Percentiles rank a stretch among this genome's conserved stretches.
Evolutionary conservation across 2,888 invertebrate species (phyloP).

Genomic region (Ormyrus pomaceus): DNA sequence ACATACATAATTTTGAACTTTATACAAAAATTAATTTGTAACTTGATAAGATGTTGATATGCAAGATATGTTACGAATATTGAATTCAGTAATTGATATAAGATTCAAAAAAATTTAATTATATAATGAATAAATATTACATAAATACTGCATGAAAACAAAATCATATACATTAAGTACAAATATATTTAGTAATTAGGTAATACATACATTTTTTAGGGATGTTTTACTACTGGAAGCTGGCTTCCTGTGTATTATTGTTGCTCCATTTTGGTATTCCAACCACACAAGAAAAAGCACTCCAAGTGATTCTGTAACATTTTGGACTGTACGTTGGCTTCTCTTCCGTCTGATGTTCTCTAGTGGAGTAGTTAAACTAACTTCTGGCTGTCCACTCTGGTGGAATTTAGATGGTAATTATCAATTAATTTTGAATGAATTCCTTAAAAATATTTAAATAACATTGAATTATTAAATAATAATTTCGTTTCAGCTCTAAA

Average conservation of each 20-base stretch:
- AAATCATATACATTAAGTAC: background rate
- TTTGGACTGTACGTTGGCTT: conserved; percentile 85
- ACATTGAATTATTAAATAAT: background rate
- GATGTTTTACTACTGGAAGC: conserved; percentile 85
- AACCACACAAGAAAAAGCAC: conserved; percentile 74
- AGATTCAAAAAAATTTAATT: conserved; percentile 14
- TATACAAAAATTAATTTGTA: conserved; percentile 57
- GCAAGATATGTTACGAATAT: conserved; percentile 21
- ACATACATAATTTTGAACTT: background rate
- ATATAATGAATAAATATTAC: background rate
- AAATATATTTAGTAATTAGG: background rate
- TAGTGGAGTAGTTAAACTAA: conserved; percentile 84
- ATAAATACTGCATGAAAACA: conserved; percentile 1
- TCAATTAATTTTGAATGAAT: conserved; percentile 21
- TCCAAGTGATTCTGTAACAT: conserved; percentile 78
- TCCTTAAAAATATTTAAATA: background rate
- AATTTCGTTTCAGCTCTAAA: conserved; percentile 77
- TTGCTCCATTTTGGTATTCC: conserved; percentile 80
- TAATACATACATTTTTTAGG: conserved; percentile 73
- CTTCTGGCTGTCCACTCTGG: conserved; percentile 85
- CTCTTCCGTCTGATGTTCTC: conserved; percentile 85
- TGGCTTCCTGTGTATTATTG: conserved; percentile 82
- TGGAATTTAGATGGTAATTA: conserved; percentile 85
- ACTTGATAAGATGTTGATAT: conserved; percentile 54
- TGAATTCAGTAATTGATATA: conserved; percentile 27